Percentiles rank a stretch among this genome's conserved stretches.
These are phyloP conservation scores for Corythornis cristatus DNA, from an alignment of 2,113 vertebrate species.

Conservation along the genomic window DNA sequence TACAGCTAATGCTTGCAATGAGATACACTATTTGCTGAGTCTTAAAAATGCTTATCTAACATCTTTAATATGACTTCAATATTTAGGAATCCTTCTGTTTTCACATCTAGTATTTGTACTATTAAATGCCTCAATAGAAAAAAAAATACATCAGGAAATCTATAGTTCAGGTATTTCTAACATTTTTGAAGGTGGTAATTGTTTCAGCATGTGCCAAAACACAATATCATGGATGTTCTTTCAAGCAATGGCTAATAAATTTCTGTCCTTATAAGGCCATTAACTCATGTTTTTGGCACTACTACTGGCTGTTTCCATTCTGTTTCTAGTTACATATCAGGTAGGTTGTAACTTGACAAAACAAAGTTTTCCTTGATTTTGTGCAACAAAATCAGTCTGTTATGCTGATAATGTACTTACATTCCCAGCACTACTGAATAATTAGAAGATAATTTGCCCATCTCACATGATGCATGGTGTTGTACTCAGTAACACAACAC, in stretches of 20 bases:
- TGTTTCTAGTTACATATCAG: background rate
- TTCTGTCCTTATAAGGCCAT: background rate
- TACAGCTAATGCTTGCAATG: background rate
- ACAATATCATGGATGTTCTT: background rate
- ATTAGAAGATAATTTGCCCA: background rate
- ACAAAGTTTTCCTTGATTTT: background rate
- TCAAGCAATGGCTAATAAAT: background rate
- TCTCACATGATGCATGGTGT: rapidly evolving
- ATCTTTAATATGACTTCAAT: background rate
- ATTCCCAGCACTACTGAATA: background rate
- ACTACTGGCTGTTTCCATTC: background rate
- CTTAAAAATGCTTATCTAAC: background rate
- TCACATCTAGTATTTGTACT: background rate
- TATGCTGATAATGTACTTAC: background rate
- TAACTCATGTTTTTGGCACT: background rate
- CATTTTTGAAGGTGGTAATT: background rate
- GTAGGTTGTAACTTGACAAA: background rate
- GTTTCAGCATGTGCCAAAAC: background rate
- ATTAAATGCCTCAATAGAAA: background rate
- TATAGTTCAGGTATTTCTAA: background rate
- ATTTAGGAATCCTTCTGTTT: background rate
- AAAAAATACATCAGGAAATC: background rate
- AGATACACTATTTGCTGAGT: background rate
- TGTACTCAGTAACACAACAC: rapidly evolving
- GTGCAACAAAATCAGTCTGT: background rate